A percentile compares a stretch with the other conserved stretches of the same genome.
These are phyloP conservation scores for Caenorhabditis inopinata DNA, from an alignment of 1,140 invertebrate species.

Conservation along the genomic window DNA sequence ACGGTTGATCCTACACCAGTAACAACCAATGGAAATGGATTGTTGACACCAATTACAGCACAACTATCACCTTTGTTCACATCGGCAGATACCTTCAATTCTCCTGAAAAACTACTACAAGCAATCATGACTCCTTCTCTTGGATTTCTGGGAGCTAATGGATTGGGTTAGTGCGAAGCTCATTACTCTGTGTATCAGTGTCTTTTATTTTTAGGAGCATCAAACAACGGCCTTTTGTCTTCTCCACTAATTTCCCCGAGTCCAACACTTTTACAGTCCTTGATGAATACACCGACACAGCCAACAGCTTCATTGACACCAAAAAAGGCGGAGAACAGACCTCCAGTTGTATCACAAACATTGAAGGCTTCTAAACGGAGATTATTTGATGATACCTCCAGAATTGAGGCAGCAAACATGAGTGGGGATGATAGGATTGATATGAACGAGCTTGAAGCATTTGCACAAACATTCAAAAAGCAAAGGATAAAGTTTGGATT, in stretches of 20 bases:
- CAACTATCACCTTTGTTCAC: background rate
- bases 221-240: background rate
- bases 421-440: constrained; percentile 80
- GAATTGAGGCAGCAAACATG: constrained; percentile 61
- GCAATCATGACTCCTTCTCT: background rate
- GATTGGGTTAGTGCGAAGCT: background rate
- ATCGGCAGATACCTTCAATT: background rate
- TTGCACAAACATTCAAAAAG: constrained; percentile 94
- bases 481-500: constrained; percentile 89
- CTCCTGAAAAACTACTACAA: background rate
- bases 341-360: constrained; percentile 8
- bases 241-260: background rate
- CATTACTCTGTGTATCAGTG: background rate
- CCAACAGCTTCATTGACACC: background rate
- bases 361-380: constrained; percentile 1
- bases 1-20: background rate
- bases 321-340: background rate
- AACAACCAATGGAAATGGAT: background rate
- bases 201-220: background rate
- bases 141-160: background rate
- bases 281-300: background rate
- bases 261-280: background rate
- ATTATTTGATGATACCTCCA: background rate
- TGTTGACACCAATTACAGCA: background rate
- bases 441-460: constrained; percentile 90